Evolutionary conservation across 1,140 invertebrate species (phyloP), one percentile per base, ranked within the genome.

Genomic region (Bradynema listronoti): DNA sequence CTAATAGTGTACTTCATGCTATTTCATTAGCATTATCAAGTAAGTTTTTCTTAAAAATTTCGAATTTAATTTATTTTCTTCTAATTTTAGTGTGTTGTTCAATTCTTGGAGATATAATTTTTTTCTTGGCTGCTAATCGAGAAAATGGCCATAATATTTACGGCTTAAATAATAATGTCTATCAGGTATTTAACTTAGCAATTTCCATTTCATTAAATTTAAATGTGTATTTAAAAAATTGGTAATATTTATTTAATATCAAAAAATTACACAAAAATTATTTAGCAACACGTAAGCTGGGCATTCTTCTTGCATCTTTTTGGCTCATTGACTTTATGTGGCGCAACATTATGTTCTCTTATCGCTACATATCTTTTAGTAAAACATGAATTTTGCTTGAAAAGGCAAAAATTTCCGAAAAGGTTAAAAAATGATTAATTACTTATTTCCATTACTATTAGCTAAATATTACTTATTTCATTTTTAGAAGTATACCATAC

Each of bases 251-350:
- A 39, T 19, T 39, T 39, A 11, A 39, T 39, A 39, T 39, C 36
- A 11, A 39, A 39, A 39, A 19, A 39, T 11, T 39, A 11, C 19
- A 11, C 36, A 39, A 11, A 39, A 39, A 39, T 39, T 39, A 43
- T 43, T 43, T 43, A 71, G 69, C 69, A 71, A 60, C 30, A 62
- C 22, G 52, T 71, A 29, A 71, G 72, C 11, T 71, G 66, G 25
- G 69, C 71, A 11, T 71, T 61, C 32, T 76, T 74, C 47, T 49
- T 75, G 25, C 69, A 71, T 41, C 25, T 57, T 4, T 47, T 75
- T 16, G 69, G 58, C 4, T 73, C 72, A 11, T 24, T 65, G 5
- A 51, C 54, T n/a, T 36, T 71, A 19, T 56, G 60, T 29, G 24
- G 36, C 24, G 53, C 69, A 5, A 49, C 61, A 6, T 3, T 71